Percentiles rank a stretch among this genome's conserved stretches.
Evolutionary conservation across 2,888 invertebrate species (phyloP).

Genomic region (Sesia apiformis): DNA sequence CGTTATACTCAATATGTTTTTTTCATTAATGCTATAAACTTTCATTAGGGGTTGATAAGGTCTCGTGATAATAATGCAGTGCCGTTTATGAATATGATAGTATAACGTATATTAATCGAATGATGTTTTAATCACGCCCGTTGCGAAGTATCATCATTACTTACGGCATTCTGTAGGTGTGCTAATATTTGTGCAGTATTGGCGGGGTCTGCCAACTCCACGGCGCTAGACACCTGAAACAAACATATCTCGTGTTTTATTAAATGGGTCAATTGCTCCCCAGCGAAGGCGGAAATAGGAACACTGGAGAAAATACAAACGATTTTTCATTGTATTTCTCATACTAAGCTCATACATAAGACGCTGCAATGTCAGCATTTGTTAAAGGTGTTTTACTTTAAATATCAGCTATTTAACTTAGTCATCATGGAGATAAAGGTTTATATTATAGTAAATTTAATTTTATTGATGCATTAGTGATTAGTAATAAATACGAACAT

Average conservation of each 20-base stretch:
- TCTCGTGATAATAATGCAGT: conserved; percentile 12
- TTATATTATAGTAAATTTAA: no score
- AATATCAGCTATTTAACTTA: no score
- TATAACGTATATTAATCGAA: background rate
- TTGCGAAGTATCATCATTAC: conserved; percentile 12
- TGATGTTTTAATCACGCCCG: background rate
- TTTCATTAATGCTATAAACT: conserved; percentile 19
- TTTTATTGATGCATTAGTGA: no score
- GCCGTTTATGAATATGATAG: background rate
- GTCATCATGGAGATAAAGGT: no score
- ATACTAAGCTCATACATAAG: no score
- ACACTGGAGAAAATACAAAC: background rate
- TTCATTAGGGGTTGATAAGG: conserved; percentile 19
- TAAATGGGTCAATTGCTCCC: conserved; percentile 54
- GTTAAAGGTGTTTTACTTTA: no score
- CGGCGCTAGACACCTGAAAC: conserved; percentile 61
- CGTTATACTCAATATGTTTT: conserved; percentile 17
- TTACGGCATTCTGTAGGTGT: conserved; percentile 53
- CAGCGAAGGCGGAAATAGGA: conserved; percentile 5
- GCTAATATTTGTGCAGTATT: conserved; percentile 51
- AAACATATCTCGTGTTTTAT: conserved; percentile 32
- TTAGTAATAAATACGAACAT: no score
- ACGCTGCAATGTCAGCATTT: no score
- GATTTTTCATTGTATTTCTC: no score
- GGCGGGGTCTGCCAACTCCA: conserved; percentile 54